A percentile compares a stretch with the other conserved stretches of the same genome.
phyloP scores from a whole-genome alignment of 1,140 invertebrate genomes.

The Anastatus disparis region DNA sequence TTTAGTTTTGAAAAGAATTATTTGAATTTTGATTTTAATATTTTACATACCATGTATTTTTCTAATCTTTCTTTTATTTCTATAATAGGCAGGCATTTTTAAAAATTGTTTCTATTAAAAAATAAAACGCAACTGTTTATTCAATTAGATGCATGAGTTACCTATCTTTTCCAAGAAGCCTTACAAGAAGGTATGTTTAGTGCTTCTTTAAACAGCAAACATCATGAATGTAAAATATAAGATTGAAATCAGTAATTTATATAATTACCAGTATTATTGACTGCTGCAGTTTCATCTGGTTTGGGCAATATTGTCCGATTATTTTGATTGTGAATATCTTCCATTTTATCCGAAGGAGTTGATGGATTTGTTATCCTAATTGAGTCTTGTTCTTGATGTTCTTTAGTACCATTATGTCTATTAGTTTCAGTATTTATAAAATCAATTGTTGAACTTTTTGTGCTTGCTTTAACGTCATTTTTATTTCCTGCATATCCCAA shows the following conservation, averaged over 20 bases:
- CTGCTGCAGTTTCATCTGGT: background rate
- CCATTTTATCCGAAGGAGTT: too few species aligned
- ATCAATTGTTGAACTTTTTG: background rate
- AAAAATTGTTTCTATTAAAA: conserved; percentile 33
- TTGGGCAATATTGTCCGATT: too few species aligned
- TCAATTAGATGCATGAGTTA: conserved; percentile 37
- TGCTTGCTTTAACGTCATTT: background rate
- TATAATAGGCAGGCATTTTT: conserved; percentile 49
- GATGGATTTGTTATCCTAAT: background rate
- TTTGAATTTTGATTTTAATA: background rate
- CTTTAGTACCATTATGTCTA: background rate
- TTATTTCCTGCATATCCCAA: background rate
- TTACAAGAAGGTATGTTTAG: conserved; percentile 43
- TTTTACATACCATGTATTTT: conserved; percentile 45
- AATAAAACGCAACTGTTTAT: conserved; percentile 40
- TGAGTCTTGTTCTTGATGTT: background rate
- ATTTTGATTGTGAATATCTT: too few species aligned
- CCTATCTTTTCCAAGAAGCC: conserved; percentile 46
- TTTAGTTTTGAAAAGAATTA: background rate
- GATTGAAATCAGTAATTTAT: background rate
- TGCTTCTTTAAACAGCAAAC: background rate
- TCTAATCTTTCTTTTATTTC: conserved; percentile 48
- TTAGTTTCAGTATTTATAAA: conserved; percentile 3
- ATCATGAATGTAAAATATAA: background rate
- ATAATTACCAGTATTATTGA: background rate